phyloP scores from a whole-genome alignment of 2,888 invertebrate genomes.

The Sycophila texana region DNA sequence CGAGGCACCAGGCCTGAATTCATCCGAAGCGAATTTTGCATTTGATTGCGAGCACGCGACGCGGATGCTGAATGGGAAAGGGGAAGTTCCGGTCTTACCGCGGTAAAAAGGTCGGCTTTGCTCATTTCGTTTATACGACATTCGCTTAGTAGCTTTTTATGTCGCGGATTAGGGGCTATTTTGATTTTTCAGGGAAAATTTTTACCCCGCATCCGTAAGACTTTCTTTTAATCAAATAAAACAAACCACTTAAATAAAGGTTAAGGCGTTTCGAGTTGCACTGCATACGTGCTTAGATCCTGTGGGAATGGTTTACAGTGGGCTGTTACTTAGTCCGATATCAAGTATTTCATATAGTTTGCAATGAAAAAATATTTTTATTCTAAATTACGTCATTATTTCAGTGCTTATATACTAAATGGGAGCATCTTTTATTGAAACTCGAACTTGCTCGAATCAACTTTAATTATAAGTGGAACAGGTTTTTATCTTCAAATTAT shows the following conservation, averaged over 20 bases:
- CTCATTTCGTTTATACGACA: too few relatives aligned
- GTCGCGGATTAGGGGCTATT: too few relatives aligned
- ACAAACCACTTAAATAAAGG: neutral
- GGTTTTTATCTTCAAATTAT: constrained; percentile 13
- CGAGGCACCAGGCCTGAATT: neutral
- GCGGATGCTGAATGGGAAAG: neutral
- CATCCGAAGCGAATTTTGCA: neutral
- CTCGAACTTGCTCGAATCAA: neutral
- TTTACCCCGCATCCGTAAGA: neutral
- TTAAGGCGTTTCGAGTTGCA: neutral
- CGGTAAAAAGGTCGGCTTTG: neutral
- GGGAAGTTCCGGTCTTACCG: neutral
- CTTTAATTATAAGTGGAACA: constrained; percentile 26
- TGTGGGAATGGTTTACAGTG: neutral
- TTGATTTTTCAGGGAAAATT: neutral
- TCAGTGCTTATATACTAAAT: neutral
- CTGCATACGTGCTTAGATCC: neutral
- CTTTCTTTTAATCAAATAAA: neutral
- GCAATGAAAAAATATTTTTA: neutral
- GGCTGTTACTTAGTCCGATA: too few relatives aligned
- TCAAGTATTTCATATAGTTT: neutral
- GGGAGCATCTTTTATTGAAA: constrained; percentile 19
- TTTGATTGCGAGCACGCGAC: neutral
- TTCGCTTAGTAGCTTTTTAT: too few relatives aligned
- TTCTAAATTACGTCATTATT: constrained; percentile 20